Percentiles rank a stretch among this genome's conserved stretches.
Evolutionary conservation across 2,888 invertebrate species (phyloP).

Genomic region (Drosophila affinis): DNA sequence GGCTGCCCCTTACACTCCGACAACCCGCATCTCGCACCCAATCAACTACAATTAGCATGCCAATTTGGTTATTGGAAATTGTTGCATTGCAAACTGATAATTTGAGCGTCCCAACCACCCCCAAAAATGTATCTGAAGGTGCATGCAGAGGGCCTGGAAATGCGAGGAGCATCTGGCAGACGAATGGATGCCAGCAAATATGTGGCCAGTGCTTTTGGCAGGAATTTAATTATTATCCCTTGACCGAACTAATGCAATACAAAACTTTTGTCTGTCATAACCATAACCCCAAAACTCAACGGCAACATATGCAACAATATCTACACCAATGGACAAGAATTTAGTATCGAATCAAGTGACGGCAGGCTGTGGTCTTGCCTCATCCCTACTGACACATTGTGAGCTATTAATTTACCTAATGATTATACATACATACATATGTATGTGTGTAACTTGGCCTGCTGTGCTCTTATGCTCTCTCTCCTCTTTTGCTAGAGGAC

Average conservation of each 20-base stretch:
- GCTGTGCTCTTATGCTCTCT: background rate
- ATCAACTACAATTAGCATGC: background rate
- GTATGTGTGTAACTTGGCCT: slow-evolving; percentile 21
- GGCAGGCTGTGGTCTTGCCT: slow-evolving; percentile 26
- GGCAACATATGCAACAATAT: slow-evolving; percentile 13
- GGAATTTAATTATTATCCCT: slow-evolving; percentile 42
- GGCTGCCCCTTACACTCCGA: no score
- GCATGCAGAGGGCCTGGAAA: background rate
- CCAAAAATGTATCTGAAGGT: background rate
- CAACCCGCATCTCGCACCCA: no score
- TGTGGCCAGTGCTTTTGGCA: slow-evolving; percentile 3
- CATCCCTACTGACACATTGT: slow-evolving; percentile 53
- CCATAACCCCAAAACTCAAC: slow-evolving; percentile 16
- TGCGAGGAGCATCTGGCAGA: background rate
- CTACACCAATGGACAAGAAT: slow-evolving; percentile 29
- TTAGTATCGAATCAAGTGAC: slow-evolving; percentile 27
- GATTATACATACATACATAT: slow-evolving; percentile 18
- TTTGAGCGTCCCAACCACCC: background rate
- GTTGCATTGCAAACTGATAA: background rate
- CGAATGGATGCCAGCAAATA: background rate
- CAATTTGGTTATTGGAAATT: background rate
- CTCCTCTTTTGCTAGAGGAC: slow-evolving; percentile 1
- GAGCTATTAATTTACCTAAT: slow-evolving; percentile 56
- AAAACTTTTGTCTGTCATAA: slow-evolving; percentile 41
- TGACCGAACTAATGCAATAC: slow-evolving; percentile 37